phyloP scores from a whole-genome alignment of 2,113 vertebrate species.

The Phyllostomus hastatus region DNA sequence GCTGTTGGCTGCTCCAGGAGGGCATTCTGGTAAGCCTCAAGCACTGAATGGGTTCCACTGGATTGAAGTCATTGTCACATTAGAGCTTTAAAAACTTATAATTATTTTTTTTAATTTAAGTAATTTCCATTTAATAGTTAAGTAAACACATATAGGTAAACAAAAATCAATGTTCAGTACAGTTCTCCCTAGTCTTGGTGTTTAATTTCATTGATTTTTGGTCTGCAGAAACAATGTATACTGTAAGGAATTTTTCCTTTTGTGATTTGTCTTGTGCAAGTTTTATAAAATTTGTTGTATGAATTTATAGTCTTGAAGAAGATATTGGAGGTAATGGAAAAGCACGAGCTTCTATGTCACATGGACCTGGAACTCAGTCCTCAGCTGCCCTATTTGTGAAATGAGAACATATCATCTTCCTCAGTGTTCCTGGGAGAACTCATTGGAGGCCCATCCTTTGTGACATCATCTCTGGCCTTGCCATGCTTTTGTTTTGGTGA shows the following conservation, averaged over 20 bases:
- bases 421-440: background rate
- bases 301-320: background rate
- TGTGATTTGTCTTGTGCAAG: background rate
- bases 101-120: background rate
- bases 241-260: background rate
- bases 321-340: background rate
- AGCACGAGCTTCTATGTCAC: fast-evolving
- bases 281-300: background rate
- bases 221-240: background rate
- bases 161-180: background rate
- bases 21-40: background rate
- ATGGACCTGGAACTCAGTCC: too few relatives aligned
- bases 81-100: background rate
- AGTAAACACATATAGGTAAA: background rate
- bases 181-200: background rate
- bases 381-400: background rate
- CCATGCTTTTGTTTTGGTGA: background rate
- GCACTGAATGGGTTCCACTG: background rate
- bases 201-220: background rate
- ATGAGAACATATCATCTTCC: background rate
- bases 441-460: background rate
- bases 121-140: background rate
- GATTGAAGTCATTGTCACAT: background rate
- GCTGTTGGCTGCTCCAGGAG: background rate
- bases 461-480: background rate